Base-by-base conservation (phyloP, 2,888 invertebrate species). In the Agrypnus murinus region DNA sequence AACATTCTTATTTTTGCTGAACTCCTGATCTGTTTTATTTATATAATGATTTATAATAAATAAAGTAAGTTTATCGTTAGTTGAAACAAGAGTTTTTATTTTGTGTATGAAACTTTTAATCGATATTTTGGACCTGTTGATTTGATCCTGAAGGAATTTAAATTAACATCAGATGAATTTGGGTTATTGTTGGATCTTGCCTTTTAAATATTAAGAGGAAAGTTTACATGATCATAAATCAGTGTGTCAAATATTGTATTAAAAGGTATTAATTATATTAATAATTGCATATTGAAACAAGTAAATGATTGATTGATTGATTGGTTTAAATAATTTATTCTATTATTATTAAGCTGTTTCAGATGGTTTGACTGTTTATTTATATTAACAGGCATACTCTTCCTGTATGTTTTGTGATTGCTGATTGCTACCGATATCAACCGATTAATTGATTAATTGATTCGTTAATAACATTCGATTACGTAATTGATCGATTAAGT, bases 251-350 rank as follows among this genome's bases (percentile, higher is more conserved):
- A 25, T 25, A 25, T 25, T 25, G 25, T 3, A 25, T 48, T 48
- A 19, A 25, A 14, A 6, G 19, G 10, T 14, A 31, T 48, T 48
- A 17, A 48, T 48, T 48, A 31, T 31, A 17, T 10, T n/a, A 48
- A 19, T 48, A 48, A 48, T 48, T 48, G 19, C 19, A 3, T 19
- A 15, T 48, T 48, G 1, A 48, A 48, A 48, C 17, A 48, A 48
- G 10, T 48, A 48, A 5, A 8, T 48, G 5, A 25, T 25, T 25
- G 25, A 25, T n/a, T 48, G 48, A 48, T 48, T 14, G 48, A 48
- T 48, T 48, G 48, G 6, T 4, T 48, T 48, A 48, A 48, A 48
- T 48, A 48, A 48, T 25, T 19, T 7, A 31, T 31, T 48, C 2
- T 48, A 19, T 25, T 17, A 48, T 19, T 17, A 48, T 17, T 14